Evolutionary conservation across 2,113 vertebrate species (phyloP), one percentile per base, ranked within the genome.

Genomic region (Pteronura brasiliensis): DNA sequence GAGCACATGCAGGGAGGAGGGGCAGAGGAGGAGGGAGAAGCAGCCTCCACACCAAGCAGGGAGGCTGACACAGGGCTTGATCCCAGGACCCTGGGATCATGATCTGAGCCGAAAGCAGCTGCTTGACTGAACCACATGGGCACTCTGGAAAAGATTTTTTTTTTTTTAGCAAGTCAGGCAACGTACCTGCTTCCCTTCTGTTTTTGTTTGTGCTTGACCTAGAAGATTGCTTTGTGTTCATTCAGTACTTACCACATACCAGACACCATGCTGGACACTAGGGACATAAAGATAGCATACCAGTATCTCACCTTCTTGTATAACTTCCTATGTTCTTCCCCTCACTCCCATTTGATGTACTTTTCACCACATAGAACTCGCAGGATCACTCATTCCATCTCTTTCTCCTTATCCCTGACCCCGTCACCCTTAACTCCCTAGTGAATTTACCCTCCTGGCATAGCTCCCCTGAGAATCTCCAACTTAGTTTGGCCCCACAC

Each of bases 201-300:
- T 90, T 59, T 89, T 84, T 39, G 71, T 20, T 93, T 55, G 39
- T 55, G 20, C 34, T 34, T 71, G 18, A 36, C 20, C 84, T 90
- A 47, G 49, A 90, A 93, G 95, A 81, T 74, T 47, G 90, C 63
- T 94, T 42, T 74, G 57, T 79, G 25, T 65, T 96, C 84, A 92
- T 77, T 84, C 86, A 89, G 63, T 90, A 84, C 61, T 95, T 85
- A 18, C 29, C 63, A 6, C 13, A 13, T 34, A 15, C 63, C 36
- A 77, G 47, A 80, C 23, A 71, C 49, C 72, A 2, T 52, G 8
- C 85, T 61, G 65, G 72, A 88, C 20, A 18, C 17, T 42, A 25
- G 61, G 65, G 61, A 47, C 59, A 29, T 27, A 71, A 79, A 87
- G 42, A 11, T 23, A 39, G 27, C 31, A 34, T 67, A 20, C 34